Evolutionary conservation across 2,888 invertebrate species (phyloP), one percentile per base, ranked within the genome.

Genomic region (Frankliniella intonsa): DNA sequence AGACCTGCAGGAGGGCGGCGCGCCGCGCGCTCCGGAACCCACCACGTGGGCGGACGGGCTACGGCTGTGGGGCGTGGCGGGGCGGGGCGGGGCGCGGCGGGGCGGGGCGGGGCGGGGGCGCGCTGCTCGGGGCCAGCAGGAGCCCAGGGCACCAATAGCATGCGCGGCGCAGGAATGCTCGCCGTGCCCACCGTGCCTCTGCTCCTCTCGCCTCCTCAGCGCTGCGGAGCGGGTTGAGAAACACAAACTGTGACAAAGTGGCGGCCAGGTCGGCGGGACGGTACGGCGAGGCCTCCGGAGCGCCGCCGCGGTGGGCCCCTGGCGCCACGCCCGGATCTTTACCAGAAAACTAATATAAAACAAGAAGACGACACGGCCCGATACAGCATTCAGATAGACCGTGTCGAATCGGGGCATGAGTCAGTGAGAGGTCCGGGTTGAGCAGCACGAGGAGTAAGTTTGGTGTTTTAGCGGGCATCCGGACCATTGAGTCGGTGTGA

Each of bases 21-120:
- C 11, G 62, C 25, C 25, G 22, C n/a, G 69, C 69, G 69, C 69
- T 69, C 69, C 69, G 69, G 69, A 76, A 76, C 69, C 69, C 69
- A 76, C 69, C 69, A 76, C 69, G 69, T 76, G 69, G 69, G 69
- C 69, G 69, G 69, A 76, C 69, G 69, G 69, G 69, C 69, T 22
- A 22, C 22, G 69, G n/a, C 69, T 19, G 25, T 25, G 69, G 69
- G 69, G 22, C 25, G 22, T 3, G 69, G 38, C 38, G 38, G 38
- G 38, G 9, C 69, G 22, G 69, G 5, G 69, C 22, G 11, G 22
- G 69, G 38, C 38, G 38, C 22, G 69, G 69, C 69, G n/a, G 55
- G 69, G 69, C n/a, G 69, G 17, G 65, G 17, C 19, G n/a, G n/a
- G n/a, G 65, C n/a, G n/a, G n/a, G 55, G 55, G 22, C 22, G 22